Evolutionary conservation across 2,888 invertebrate genomes (phyloP).

Genomic region (Melangyna quadrimaculata): DNA sequence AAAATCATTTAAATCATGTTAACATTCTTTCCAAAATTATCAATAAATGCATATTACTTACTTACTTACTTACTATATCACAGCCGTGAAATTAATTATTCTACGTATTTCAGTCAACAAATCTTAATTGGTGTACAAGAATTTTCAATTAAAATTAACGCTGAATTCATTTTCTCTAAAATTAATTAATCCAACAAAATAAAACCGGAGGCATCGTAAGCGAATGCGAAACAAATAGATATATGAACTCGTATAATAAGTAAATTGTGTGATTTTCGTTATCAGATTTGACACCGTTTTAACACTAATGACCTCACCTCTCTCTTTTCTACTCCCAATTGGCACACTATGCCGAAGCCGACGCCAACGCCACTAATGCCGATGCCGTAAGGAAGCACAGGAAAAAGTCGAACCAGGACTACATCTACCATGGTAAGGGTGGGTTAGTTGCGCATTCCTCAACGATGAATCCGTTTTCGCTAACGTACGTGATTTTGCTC

Average conservation of each 20-base stretch:
- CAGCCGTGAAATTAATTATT: background rate
- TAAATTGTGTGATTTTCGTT: conserved; percentile 31
- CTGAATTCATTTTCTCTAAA: background rate
- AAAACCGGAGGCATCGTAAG: background rate
- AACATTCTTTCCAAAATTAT: too few relatives aligned
- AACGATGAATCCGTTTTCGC: conserved; percentile 50
- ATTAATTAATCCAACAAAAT: conserved; percentile 49
- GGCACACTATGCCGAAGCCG: background rate
- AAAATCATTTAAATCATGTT: too few relatives aligned
- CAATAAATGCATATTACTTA: too few relatives aligned
- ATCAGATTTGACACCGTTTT: conserved; percentile 64
- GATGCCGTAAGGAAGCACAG: background rate
- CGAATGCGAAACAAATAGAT: background rate
- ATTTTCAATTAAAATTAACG: conserved; percentile 27
- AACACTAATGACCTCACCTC: conserved; percentile 56
- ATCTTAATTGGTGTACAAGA: background rate
- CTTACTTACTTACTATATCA: too few relatives aligned
- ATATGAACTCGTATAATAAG: too few relatives aligned
- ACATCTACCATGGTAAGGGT: background rate
- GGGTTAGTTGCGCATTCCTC: conserved; percentile 12
- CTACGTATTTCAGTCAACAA: background rate
- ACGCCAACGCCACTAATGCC: too few relatives aligned
- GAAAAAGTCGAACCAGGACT: conserved; percentile 20
- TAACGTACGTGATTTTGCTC: conserved; percentile 62
- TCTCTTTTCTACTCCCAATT: background rate